Evolutionary conservation across 2,888 invertebrate genomes (phyloP).

Genomic region (Chloroclystis v-ata): DNA sequence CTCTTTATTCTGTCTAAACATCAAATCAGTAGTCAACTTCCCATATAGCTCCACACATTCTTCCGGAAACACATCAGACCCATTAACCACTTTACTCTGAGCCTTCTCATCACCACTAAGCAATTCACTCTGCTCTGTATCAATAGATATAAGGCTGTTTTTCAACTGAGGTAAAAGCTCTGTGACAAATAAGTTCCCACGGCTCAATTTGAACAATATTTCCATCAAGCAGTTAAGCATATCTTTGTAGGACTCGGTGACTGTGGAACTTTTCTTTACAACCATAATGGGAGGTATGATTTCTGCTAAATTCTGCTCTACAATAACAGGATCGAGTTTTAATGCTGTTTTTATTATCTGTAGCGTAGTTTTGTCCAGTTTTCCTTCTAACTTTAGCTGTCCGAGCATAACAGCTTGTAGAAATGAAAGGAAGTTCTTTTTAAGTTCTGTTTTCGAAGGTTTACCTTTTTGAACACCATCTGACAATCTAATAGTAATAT

Average conservation of each 20-base stretch:
- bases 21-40: constrained; percentile 60
- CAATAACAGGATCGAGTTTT: constrained; percentile 60
- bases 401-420: constrained; percentile 61
- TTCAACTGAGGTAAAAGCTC: constrained; percentile 62
- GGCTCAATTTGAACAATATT: constrained; percentile 64
- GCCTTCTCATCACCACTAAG: constrained; percentile 47
- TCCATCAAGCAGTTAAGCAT: constrained; percentile 62
- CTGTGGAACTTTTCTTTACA: constrained; percentile 47
- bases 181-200: constrained; percentile 56
- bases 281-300: constrained; percentile 63
- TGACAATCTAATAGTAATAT: constrained; percentile 57
- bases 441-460: constrained; percentile 54
- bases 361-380: constrained; percentile 54
- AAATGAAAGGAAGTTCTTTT: constrained; percentile 59
- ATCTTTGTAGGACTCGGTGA: constrained; percentile 48
- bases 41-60: constrained; percentile 61
- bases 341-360: constrained; percentile 58
- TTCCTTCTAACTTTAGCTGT: constrained; percentile 58
- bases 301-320: constrained; percentile 58
- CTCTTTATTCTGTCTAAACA: constrained; percentile 70
- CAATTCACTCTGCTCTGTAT: constrained; percentile 57
- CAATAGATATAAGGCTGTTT: constrained; percentile 48
- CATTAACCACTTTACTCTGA: constrained; percentile 51
- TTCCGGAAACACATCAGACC: constrained; percentile 56
- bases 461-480: constrained; percentile 58